Evolutionary conservation across 2,888 invertebrate species (phyloP).

Genomic region (Ctenicera cuprea): DNA sequence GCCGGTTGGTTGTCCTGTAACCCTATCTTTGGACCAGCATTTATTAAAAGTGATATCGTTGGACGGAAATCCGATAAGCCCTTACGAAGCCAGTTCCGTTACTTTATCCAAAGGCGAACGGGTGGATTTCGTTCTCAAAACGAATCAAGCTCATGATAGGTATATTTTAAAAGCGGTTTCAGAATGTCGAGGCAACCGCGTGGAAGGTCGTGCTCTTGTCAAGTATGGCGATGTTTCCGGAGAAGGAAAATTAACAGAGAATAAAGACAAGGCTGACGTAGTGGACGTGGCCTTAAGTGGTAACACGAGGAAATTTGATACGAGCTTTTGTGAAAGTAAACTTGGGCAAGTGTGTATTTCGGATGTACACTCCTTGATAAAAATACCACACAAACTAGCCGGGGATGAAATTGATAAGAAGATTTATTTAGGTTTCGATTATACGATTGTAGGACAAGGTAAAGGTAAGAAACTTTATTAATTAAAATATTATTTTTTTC

Average conservation of each 20-base stretch:
- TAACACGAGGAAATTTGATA: slow-evolving; percentile 63
- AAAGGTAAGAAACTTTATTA: slow-evolving; percentile 27
- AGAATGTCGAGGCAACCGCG: slow-evolving; percentile 73
- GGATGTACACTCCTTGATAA: slow-evolving; percentile 75
- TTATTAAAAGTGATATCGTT: slow-evolving; percentile 79
- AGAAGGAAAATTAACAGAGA: slow-evolving; percentile 21
- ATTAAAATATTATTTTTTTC: too few relatives aligned
- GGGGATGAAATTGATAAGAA: slow-evolving; percentile 73
- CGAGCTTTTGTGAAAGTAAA: slow-evolving; percentile 66
- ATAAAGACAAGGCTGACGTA: slow-evolving; percentile 1
- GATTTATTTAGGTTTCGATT: slow-evolving; percentile 83
- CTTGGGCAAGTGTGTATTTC: slow-evolving; percentile 76
- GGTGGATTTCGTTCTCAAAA: slow-evolving; percentile 83
- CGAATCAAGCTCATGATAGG: slow-evolving; percentile 75
- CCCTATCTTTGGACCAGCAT: slow-evolving; percentile 80
- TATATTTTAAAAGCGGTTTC: slow-evolving; percentile 80
- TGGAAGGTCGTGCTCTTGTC: slow-evolving; percentile 76
- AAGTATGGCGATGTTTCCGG: slow-evolving; percentile 67
- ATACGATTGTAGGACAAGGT: slow-evolving; percentile 65
- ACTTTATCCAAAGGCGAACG: slow-evolving; percentile 83
- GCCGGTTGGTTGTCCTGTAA: slow-evolving; percentile 80
- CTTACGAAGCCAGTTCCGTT: slow-evolving; percentile 76
- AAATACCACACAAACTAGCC: slow-evolving; percentile 74
- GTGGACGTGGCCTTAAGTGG: slow-evolving; percentile 5
- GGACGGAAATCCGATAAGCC: slow-evolving; percentile 81